phyloP scores from a whole-genome alignment of 92 coral and sea anemone species.

The Muricea muricata region DNA sequence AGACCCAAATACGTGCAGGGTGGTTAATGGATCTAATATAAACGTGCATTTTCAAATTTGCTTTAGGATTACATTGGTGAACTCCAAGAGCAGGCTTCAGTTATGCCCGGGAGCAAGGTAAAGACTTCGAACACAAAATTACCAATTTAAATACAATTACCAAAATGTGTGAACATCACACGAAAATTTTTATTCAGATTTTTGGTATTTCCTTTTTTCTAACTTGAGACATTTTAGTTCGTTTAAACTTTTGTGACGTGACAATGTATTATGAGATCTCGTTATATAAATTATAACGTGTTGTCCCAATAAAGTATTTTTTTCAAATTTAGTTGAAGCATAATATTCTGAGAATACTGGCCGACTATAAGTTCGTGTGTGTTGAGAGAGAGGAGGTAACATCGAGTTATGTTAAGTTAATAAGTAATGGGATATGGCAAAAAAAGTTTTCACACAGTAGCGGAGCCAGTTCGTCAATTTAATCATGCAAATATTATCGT shows the following conservation, averaged over 20 bases:
- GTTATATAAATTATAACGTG: too few relatives aligned
- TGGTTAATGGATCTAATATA: background rate
- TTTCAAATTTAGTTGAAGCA: conserved; percentile 12
- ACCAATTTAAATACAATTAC: background rate
- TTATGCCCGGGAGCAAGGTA: conserved; percentile 42
- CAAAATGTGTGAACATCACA: too few relatives aligned
- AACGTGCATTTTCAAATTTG: background rate
- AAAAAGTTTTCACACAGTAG: too few relatives aligned
- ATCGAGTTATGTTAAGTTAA: background rate
- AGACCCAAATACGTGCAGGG: too few relatives aligned
- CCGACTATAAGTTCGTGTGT: conserved; percentile 80
- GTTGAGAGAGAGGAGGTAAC: conserved; percentile 89
- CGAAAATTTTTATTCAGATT: too few relatives aligned
- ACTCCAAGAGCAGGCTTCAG: conserved; percentile 23
- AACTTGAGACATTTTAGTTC: too few relatives aligned
- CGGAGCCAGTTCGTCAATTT: too few relatives aligned
- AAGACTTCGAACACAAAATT: background rate
- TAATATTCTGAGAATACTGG: conserved; percentile 51
- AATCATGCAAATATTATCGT: too few relatives aligned
- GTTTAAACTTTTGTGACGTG: too few relatives aligned
- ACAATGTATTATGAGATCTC: too few relatives aligned
- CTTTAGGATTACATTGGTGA: conserved; percentile 35
- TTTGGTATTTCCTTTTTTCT: too few relatives aligned
- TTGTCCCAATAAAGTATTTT: background rate
- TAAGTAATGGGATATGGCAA: background rate